Evolutionary conservation across 2,113 vertebrate species (phyloP).

Genomic region (Onychostruthus taczanowskii): DNA sequence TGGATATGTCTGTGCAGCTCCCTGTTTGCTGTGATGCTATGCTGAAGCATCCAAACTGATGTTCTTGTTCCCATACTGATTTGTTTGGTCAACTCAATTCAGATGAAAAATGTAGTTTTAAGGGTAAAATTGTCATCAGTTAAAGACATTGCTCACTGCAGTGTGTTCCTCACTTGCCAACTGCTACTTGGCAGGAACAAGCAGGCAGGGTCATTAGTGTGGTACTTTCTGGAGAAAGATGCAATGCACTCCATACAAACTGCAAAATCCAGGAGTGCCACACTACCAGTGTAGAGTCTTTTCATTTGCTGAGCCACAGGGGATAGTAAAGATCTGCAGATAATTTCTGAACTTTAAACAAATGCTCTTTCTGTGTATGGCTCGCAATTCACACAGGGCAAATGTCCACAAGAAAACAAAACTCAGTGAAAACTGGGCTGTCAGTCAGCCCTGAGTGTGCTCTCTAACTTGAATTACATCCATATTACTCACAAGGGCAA

Average conservation of each 20-base stretch:
- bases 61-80: neutral
- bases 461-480: neutral
- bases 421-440: neutral
- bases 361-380: neutral
- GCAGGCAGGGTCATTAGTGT: neutral
- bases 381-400: neutral
- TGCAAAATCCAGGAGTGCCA: neutral
- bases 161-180: neutral
- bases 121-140: neutral
- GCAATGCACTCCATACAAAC: neutral
- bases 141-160: neutral
- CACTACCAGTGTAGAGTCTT: neutral
- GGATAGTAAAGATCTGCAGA: neutral
- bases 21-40: neutral
- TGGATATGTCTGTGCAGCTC: neutral
- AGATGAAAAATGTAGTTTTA: neutral
- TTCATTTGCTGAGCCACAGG: neutral
- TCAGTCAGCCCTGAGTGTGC: neutral
- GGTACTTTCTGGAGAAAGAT: neutral
- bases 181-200: conserved; percentile 17
- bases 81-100: neutral
- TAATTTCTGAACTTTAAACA: neutral
- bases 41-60: neutral
- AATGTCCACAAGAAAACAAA: neutral
- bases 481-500: neutral